Conservation (phyloP, 2,113 vertebrate species). For the Blennius ocellaris region DNA sequence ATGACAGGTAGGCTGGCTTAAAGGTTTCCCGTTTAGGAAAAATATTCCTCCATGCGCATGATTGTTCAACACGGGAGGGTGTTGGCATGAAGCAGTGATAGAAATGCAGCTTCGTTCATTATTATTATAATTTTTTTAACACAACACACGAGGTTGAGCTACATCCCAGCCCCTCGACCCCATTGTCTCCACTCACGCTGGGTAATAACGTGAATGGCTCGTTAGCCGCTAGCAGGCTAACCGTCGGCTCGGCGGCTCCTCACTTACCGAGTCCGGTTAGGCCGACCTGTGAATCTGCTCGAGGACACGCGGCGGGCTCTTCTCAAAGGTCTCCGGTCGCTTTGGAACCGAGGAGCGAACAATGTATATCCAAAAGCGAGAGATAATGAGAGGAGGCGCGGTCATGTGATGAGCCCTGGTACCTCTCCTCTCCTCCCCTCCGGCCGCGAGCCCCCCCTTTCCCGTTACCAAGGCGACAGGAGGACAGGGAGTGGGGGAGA, state of each 20-base stretch:
- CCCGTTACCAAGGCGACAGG: slow-evolving; percentile 79
- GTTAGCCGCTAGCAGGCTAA: slow-evolving; percentile 43
- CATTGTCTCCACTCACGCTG: slow-evolving; percentile 69
- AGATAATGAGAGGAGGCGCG: slow-evolving; percentile 22
- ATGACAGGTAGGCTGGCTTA: not conserved
- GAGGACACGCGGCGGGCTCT: not conserved
- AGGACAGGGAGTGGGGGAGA: slow-evolving; percentile 76
- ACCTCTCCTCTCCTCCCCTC: slow-evolving; percentile 67
- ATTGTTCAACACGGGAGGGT: not conserved
- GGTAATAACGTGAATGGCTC: slow-evolving; percentile 33
- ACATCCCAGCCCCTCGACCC: slow-evolving; percentile 44
- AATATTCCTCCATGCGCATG: not conserved
- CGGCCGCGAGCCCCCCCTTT: slow-evolving; percentile 58
- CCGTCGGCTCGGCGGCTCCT: slow-evolving; percentile 7
- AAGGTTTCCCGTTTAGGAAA: not conserved
- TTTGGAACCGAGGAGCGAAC: not conserved
- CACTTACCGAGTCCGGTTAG: slow-evolving; percentile 62
- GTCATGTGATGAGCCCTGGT: slow-evolving; percentile 72
- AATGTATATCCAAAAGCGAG: slow-evolving; percentile 25
- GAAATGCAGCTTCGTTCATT: not conserved
- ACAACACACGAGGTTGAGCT: not conserved
- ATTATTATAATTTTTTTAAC: too few relatives aligned
- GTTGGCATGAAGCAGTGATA: not conserved
- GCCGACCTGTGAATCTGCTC: too few relatives aligned
- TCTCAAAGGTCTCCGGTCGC: not conserved